Conservation (phyloP, 2,888 invertebrate genomes). For the Drosophila recens region DNA sequence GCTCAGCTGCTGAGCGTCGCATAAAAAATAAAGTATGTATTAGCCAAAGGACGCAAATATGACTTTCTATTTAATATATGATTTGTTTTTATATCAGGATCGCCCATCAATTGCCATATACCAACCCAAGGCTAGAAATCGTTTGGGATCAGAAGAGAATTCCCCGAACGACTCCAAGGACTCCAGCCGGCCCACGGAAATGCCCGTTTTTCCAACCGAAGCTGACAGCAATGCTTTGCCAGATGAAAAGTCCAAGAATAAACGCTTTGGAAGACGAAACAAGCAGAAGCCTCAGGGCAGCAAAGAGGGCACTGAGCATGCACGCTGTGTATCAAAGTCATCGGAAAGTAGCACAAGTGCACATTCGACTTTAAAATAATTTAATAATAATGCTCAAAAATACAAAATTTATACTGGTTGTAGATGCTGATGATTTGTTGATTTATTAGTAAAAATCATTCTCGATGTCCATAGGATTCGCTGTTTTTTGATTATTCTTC, state of each 20-base stretch:
- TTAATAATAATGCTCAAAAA: not conserved
- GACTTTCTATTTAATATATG: not conserved
- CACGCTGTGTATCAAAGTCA: constrained; percentile 56
- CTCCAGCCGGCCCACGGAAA: constrained; percentile 1
- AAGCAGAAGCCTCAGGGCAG: constrained; percentile 45
- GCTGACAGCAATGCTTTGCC: constrained; percentile 22
- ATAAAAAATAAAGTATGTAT: constrained; percentile 84
- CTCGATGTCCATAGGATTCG: constrained; percentile 64
- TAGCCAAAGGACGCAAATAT: no score
- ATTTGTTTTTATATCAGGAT: constrained; percentile 87
- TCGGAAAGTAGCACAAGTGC: constrained; percentile 60
- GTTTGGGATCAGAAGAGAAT: constrained; percentile 70
- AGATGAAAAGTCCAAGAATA: constrained; percentile 48
- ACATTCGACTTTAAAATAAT: constrained; percentile 34
- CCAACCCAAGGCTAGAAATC: constrained; percentile 88
- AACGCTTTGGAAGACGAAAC: constrained; percentile 52
- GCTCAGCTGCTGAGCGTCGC: constrained; percentile 77
- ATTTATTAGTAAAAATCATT: constrained; percentile 83
- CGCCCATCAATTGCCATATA: constrained; percentile 96
- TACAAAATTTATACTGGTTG: constrained; percentile 13
- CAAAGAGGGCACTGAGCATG: constrained; percentile 30
- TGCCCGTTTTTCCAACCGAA: constrained; percentile 21
- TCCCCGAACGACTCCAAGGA: constrained; percentile 43
- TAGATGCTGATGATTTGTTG: not conserved
- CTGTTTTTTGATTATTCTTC: constrained; percentile 87